These are phyloP conservation scores for Pristionchus pacificus DNA, from an alignment of 1,140 invertebrate species.

Conservation along the genomic window DNA sequence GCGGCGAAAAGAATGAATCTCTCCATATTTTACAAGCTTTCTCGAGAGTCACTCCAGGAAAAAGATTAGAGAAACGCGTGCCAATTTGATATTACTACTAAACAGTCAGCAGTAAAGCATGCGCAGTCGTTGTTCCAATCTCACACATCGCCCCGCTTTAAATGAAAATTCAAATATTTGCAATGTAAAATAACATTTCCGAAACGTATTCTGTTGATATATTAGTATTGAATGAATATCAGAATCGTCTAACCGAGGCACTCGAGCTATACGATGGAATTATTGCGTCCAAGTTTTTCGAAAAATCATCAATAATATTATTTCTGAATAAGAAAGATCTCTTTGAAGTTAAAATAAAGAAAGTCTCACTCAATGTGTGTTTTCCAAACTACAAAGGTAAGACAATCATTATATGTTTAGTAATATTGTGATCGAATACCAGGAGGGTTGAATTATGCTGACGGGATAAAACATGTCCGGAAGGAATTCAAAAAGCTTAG, in stretches of 20 bases:
- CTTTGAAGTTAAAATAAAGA: constrained; percentile 61
- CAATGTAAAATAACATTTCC: not conserved
- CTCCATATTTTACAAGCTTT: not conserved
- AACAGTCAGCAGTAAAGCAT: too few species aligned
- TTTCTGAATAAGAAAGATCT: constrained; percentile 60
- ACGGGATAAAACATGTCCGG: constrained; percentile 43
- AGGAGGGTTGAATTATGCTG: constrained; percentile 44
- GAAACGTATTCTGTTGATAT: not conserved
- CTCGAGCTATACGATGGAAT: constrained; percentile 60
- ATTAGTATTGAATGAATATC: constrained; percentile 27
- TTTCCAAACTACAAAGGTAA: constrained; percentile 46
- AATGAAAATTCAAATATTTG: constrained; percentile 18
- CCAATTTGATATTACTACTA: too few species aligned
- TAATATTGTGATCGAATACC: too few species aligned
- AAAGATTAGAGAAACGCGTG: not conserved
- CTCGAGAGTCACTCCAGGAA: not conserved
- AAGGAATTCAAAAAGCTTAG: constrained; percentile 48
- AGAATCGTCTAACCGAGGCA: constrained; percentile 60
- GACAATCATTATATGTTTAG: too few species aligned
- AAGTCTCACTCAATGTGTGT: constrained; percentile 28
- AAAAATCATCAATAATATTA: constrained; percentile 58
- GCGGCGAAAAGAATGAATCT: not conserved
- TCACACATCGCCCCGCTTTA: constrained; percentile 2
- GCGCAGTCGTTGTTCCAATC: not conserved
- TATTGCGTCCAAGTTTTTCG: constrained; percentile 60